These are phyloP conservation scores for Axis porcinus DNA, from an alignment of 2,113 vertebrate genomes.

Conservation along the genomic window DNA sequence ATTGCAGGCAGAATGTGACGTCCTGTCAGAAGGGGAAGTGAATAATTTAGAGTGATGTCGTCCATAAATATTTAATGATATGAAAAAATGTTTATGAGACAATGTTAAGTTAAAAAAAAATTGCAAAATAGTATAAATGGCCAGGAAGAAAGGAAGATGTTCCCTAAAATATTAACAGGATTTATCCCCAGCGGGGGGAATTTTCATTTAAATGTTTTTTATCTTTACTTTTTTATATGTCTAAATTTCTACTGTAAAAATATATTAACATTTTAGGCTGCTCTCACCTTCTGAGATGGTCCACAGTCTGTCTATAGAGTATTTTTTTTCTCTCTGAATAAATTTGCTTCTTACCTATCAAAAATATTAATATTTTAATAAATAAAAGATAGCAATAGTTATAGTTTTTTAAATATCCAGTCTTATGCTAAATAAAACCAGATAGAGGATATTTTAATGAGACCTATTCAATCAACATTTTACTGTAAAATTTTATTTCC, in stretches of 20 bases:
- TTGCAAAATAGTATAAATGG: neutral
- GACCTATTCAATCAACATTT: neutral
- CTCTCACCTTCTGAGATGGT: neutral
- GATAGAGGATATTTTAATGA: neutral
- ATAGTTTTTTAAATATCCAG: neutral
- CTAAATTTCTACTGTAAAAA: conserved; percentile 4
- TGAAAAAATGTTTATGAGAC: conserved; percentile 62
- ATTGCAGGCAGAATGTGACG: neutral
- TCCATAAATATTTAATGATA: conserved; percentile 60
- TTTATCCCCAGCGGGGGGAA: neutral
- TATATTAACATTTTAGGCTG: neutral
- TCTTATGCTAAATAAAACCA: neutral
- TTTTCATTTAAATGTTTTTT: neutral
- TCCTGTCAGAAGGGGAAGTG: conserved; percentile 51
- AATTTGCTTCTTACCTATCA: neutral
- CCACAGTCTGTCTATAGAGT: neutral
- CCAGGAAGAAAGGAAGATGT: neutral
- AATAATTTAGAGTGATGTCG: conserved; percentile 62
- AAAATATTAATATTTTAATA: neutral
- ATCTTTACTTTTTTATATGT: neutral
- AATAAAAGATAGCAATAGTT: neutral
- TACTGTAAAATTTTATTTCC: neutral
- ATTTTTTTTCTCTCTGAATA: neutral
- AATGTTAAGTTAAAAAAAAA: conserved; percentile 18
- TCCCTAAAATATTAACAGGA: neutral